Conservation (phyloP, 2,797 vertebrate species). For the Centroberyx gerrardi region DNA sequence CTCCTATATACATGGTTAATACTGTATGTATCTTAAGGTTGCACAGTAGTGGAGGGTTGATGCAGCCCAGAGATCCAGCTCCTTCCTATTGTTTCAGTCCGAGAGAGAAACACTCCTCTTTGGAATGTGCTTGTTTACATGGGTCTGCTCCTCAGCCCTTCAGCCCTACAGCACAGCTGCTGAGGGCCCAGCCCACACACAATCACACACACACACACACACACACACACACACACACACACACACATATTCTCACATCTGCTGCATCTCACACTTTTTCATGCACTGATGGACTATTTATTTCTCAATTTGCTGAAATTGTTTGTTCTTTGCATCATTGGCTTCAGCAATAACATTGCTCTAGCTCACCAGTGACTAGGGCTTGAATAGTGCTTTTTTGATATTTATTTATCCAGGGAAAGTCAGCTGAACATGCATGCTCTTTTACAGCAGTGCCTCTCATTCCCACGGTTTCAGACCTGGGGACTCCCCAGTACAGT, state of each 20-base stretch:
- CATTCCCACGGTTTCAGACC: background rate
- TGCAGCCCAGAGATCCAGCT: slow-evolving; percentile 31
- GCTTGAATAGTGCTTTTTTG: background rate
- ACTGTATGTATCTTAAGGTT: slow-evolving; percentile 24
- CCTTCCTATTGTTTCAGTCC: slow-evolving; percentile 17
- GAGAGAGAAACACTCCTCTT: slow-evolving; percentile 27
- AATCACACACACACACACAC: slow-evolving; percentile 10
- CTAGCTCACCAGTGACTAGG: background rate
- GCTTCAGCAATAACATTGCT: background rate
- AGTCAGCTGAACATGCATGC: background rate
- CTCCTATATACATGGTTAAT: slow-evolving; percentile 41
- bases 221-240: slow-evolving; percentile 17
- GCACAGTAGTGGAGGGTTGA: slow-evolving; percentile 35
- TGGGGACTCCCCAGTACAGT: background rate
- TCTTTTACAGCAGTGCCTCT: background rate
- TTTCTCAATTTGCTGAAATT: slow-evolving; percentile 20
- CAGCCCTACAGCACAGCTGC: slow-evolving; percentile 17
- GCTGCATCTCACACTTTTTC: slow-evolving; percentile 22
- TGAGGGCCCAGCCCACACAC: slow-evolving; percentile 35
- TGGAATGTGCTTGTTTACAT: slow-evolving; percentile 62
- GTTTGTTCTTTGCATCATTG: background rate
- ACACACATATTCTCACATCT: slow-evolving; percentile 27
- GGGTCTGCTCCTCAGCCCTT: slow-evolving; percentile 9
- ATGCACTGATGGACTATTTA: slow-evolving; percentile 1
- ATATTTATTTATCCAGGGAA: background rate